Base-by-base conservation (phyloP, 2,797 vertebrate genomes). In the Danio kyathit region DNA sequence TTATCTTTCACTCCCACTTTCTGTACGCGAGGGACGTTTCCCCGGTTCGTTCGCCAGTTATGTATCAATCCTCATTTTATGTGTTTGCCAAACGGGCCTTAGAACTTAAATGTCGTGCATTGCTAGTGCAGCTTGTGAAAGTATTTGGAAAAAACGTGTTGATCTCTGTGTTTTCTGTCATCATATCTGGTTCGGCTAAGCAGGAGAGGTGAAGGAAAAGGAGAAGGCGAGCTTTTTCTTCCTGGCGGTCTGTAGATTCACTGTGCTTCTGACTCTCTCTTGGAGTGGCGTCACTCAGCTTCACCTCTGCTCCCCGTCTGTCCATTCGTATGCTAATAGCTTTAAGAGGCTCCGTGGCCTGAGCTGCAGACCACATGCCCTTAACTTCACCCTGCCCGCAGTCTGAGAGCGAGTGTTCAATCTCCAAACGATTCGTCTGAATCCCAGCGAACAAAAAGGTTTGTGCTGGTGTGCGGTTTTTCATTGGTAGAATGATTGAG, bases 311-410 rank as follows among this genome's bases (percentile, higher is more conserved):
- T 65, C 41, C 81, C 83, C 67, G 83, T 29, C 29, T 86, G 89
- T 89, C 87, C 88, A 83, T 88, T 90, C 86, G 84, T 86, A 89
- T 83, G 78, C 87, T 90, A 71, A 93, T 90, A 94, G 93, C 91
- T 95, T 95, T 94, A 93, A 91, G 86, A 87, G 75, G 86, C 84
- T 87, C 69, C 79, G 57, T 84, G 76, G 83, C 85, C 80, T 82
- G 83, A 84, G 86, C 86, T 49, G 56, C 48, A 71, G 81, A 74
- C 51, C 74, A 43, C 51, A 80, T 73, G 57, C 79, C 67, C 82
- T 76, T 74, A 46, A 74, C 72, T 57, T 84, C 67, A 57, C 69
- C 79, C 73, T 63, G 17, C 19, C 1, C 38, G 29, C n/a, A 75
- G 64, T 72, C 52, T 79, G 80, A 19, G 66, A 69, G 64, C 46